Base-by-base conservation (phyloP, 2,888 invertebrate species). In the Boloria selene region DNA sequence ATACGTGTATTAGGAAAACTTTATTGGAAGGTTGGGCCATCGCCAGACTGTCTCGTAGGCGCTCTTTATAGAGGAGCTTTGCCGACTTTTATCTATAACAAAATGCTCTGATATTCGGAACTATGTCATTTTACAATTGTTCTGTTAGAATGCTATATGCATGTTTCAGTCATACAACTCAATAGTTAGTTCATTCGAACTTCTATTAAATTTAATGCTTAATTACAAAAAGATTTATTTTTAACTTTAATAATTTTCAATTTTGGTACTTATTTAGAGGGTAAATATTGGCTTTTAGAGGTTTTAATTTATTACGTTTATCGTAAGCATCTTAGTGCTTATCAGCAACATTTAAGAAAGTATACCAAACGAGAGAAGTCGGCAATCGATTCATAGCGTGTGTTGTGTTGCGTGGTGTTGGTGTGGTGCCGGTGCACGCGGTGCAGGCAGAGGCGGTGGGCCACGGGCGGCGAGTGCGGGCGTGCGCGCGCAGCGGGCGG, bases 401-500 rank as follows among this genome's bases (percentile, higher is more conserved):
- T 82, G 80, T 80, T 81, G 78, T 80, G 79, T 79, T 79, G 82
- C 77, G 83, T 82, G 81, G 77, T 77, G 83, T 80, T 81, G 76
- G 78, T 73, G 77, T 75, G 76, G 75, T 76, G 82, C 74, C 77
- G 79, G 79, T 84, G 85, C 84, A 84, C 82, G 84, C 82, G 84
- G 83, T 81, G 83, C 85, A 83, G 79, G 79, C 74, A 75, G 56
- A 51, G 56, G 62, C 62, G 54, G 54, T 14, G 50, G 50, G 55
- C 62, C 22, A 72, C 74, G 68, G 67, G 69, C 64, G 70, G 65
- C 59, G 56, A 82, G 82, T 78, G 84, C 82, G 82, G 81, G 80
- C 72, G 77, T 83, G 87, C 85, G 87, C 85, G 85, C 85, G 86
- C 84, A 80, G 70, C 78, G 74, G 77, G 76, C 77, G 77, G 75